Conservation (phyloP, 2,797 vertebrate genomes). For the Trematomus bernacchii region DNA sequence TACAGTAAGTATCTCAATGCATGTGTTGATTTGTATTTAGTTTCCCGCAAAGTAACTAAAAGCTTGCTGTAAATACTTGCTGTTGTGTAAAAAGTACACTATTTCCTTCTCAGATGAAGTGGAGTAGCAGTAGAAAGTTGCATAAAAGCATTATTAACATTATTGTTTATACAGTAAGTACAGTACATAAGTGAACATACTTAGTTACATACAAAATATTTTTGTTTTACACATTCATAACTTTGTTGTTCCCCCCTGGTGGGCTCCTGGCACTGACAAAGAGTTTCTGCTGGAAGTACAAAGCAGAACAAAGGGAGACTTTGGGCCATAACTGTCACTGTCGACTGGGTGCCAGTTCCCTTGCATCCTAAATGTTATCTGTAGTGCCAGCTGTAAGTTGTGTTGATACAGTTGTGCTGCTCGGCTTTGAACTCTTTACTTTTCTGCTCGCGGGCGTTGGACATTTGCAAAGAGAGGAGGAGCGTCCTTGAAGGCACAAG, state of each 20-base stretch:
- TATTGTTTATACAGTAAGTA: too few relatives aligned
- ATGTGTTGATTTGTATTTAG: too few relatives aligned
- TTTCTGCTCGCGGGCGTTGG: slow-evolving; percentile 59
- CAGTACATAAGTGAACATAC: too few relatives aligned
- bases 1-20: too few relatives aligned
- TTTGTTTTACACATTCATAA: slow-evolving; percentile 5
- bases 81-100: too few relatives aligned
- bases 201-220: too few relatives aligned
- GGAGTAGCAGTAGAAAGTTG: too few relatives aligned
- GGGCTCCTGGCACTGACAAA: slow-evolving; percentile 31
- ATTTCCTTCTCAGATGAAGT: too few relatives aligned
- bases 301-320: slow-evolving; percentile 56
- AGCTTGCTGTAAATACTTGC: too few relatives aligned
- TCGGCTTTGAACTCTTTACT: slow-evolving; percentile 72
- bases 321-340: slow-evolving; percentile 55
- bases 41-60: too few relatives aligned
- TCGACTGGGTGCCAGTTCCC: slow-evolving; percentile 65
- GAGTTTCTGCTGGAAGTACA: slow-evolving; percentile 54
- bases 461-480: slow-evolving; percentile 38
- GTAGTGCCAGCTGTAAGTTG: slow-evolving; percentile 67
- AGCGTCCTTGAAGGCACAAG: slow-evolving; percentile 51
- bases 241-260: slow-evolving; percentile 31
- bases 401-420: slow-evolving; percentile 69
- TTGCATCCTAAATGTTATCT: slow-evolving; percentile 74
- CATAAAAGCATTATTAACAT: too few relatives aligned